These are phyloP conservation scores for Strix uralensis DNA, from an alignment of 2,113 vertebrate genomes.

Conservation along the genomic window DNA sequence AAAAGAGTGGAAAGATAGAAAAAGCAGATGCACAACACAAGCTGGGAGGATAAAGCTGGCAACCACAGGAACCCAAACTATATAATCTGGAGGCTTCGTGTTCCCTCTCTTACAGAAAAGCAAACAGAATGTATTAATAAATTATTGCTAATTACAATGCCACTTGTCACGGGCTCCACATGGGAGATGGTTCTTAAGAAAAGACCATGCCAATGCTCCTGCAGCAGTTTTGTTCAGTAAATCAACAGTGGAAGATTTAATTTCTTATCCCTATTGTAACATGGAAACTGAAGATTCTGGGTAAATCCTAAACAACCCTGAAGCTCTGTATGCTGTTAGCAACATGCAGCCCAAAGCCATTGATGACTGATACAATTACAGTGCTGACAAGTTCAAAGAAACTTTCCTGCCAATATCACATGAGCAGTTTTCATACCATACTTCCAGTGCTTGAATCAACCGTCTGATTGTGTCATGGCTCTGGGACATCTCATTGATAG, in stretches of 20 bases:
- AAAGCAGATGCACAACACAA: background rate
- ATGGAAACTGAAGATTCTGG: background rate
- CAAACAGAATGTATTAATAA: background rate
- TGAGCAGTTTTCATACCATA: background rate
- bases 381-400: background rate
- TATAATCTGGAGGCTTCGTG: background rate
- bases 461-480: background rate
- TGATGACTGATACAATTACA: background rate
- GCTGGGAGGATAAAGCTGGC: background rate
- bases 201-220: background rate
- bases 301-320: background rate
- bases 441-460: background rate
- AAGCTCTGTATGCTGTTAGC: background rate
- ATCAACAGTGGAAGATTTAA: background rate
- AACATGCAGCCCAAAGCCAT: background rate
- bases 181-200: background rate
- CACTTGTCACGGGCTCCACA: background rate
- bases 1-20: background rate
- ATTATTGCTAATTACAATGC: background rate
- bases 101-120: background rate
- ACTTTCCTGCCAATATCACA: background rate
- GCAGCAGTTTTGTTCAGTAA: background rate
- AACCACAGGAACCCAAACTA: background rate
- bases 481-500: background rate
- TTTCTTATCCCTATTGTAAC: background rate